Conservation (phyloP, 2,888 invertebrate genomes). For the Polyommatus iphigenia region DNA sequence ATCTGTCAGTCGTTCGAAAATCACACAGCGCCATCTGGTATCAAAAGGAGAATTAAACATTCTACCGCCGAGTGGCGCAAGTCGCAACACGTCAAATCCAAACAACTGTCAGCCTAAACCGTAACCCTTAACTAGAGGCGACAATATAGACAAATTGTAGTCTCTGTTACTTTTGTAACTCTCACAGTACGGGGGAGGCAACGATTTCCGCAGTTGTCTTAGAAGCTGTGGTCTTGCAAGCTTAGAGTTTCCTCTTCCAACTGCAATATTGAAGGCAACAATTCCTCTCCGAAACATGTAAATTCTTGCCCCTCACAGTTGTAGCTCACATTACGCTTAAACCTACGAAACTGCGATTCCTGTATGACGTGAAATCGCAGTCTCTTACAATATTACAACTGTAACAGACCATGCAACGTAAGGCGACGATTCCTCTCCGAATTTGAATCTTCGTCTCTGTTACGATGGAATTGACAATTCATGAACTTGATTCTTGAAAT, state of each 20-base stretch:
- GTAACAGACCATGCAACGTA: background rate
- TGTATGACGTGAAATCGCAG: conserved; percentile 16
- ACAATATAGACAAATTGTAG: background rate
- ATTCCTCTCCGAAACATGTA: conserved; percentile 14
- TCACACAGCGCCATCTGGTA: background rate
- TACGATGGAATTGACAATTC: background rate
- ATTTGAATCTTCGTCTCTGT: background rate
- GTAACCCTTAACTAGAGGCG: background rate
- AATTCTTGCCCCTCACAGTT: conserved; percentile 2
- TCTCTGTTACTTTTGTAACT: background rate
- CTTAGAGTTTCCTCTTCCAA: background rate
- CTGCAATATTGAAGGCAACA: conserved; percentile 2
- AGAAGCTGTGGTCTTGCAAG: background rate
- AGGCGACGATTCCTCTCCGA: background rate
- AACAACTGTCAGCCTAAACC: background rate
- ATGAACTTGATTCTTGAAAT: background rate
- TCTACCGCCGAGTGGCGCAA: background rate
- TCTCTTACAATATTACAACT: conserved; percentile 1
- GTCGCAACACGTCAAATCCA: background rate
- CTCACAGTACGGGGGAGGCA: background rate
- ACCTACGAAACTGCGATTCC: background rate
- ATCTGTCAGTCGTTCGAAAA: background rate
- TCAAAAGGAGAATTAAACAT: background rate
- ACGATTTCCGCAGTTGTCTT: background rate
- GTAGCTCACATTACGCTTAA: background rate